A percentile compares a stretch with the other conserved stretches of the same genome.
Conservation (phyloP, 2,797 vertebrate genomes). For the Coccyzus lansbergi region DNA sequence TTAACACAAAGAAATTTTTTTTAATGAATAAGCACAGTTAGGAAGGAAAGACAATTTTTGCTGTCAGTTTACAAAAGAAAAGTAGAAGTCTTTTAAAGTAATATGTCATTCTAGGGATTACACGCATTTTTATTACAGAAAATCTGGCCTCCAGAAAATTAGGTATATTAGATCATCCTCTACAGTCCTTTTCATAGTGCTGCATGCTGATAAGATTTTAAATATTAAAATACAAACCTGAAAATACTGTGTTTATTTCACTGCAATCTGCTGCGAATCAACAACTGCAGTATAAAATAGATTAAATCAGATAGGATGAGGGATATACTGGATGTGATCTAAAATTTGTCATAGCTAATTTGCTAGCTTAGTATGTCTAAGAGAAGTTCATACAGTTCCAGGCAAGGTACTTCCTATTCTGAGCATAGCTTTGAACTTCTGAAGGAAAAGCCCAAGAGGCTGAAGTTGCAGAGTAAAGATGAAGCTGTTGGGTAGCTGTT, state of each 20-base stretch:
- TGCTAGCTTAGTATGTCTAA: not conserved
- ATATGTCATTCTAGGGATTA: conserved; percentile 10
- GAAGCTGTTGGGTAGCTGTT: not conserved
- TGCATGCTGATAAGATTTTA: conserved; percentile 31
- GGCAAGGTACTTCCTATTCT: not conserved
- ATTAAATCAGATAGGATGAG: not conserved
- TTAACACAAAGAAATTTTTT: not conserved
- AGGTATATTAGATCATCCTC: conserved; percentile 32
- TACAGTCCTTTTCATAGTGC: not conserved
- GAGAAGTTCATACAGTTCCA: not conserved
- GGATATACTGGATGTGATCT: not conserved
- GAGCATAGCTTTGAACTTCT: not conserved
- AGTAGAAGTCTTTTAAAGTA: conserved; percentile 16
- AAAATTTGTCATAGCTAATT: not conserved
- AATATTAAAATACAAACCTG: conserved; percentile 18
- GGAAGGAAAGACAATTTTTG: conserved; percentile 6
- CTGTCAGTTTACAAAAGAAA: conserved; percentile 16
- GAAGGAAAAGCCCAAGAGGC: not conserved
- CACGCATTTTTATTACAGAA: conserved; percentile 52
- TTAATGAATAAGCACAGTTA: conserved; percentile 19
- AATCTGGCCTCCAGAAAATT: conserved; percentile 26
- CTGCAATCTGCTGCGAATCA: not conserved
- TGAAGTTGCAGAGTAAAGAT: not conserved
- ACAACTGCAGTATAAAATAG: not conserved
- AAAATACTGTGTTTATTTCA: conserved; percentile 37